phyloP scores from a whole-genome alignment of 2,113 vertebrate species.

The Solenodon paradoxus region DNA sequence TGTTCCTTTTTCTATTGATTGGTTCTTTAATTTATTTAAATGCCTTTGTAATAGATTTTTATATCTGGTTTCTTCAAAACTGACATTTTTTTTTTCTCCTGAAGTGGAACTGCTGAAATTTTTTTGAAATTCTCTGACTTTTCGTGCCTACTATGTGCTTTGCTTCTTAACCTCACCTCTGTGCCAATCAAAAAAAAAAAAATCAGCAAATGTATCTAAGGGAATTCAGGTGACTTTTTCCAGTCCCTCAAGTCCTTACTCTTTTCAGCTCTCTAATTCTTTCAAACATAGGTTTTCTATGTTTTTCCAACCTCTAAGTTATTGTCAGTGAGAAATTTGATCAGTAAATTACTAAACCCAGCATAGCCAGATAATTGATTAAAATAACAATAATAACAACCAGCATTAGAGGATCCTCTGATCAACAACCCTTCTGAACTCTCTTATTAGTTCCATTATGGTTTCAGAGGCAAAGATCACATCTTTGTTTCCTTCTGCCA shows the following conservation, averaged over 20 bases:
- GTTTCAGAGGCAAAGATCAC: not conserved
- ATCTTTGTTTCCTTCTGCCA: not conserved
- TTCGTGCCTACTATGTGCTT: not conserved
- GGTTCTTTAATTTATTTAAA: not conserved
- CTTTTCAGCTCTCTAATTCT: not conserved
- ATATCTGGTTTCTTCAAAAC: not conserved
- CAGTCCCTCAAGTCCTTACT: not conserved
- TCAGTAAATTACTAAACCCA: not conserved
- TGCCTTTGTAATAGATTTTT: not conserved
- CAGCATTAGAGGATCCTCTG: no score
- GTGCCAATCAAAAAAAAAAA: not conserved
- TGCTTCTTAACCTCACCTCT: not conserved
- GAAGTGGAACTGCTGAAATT: not conserved
- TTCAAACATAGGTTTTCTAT: not conserved
- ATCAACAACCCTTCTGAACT: not conserved
- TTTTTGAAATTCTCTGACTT: conserved; percentile 4
- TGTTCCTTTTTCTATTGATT: not conserved
- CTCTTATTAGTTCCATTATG: not conserved
- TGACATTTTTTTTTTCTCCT: not conserved
- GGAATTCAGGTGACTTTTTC: not conserved
- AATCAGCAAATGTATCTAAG: not conserved
- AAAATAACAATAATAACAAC: not conserved
- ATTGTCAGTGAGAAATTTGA: not conserved
- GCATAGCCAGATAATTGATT: not conserved
- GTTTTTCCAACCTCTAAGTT: not conserved